Base-by-base conservation (phyloP, 2,888 invertebrate genomes). In the Oxystoma pomonae region DNA sequence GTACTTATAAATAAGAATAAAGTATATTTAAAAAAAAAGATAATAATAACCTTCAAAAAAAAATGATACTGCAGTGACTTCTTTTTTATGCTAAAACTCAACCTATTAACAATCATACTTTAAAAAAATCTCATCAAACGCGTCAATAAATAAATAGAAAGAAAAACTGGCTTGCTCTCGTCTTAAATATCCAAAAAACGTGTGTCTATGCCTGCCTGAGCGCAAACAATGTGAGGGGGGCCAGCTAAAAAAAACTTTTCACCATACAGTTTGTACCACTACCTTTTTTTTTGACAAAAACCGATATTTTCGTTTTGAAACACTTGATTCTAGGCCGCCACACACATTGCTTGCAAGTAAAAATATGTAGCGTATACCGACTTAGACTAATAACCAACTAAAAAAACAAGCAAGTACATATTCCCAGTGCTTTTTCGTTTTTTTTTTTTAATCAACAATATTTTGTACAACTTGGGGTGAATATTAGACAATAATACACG, bases 201-300 rank as follows among this genome's bases (percentile, higher is more conserved):
- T n/a, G n/a, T n/a, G n/a, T n/a, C n/a, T n/a, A n/a, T n/a, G n/a
- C 35, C 53, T 74, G 77, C 79, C 83, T 82, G 87, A 89, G 90
- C 90, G 90, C 90, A 90, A 90, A 90, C 90, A 90, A 90, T 90
- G 90, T 90, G 90, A 88, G 85, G 89, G 89, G 89, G 88, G 89
- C 90, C 88, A 88, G 87, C 86, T 75, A 76, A 77, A 55, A 53
- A 78, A 66, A 65, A 69, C 62, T 60, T 63, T 59, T 64, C 72
- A 73, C 74, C 74, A 74, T 73, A 74, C 74, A 74, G 72, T 69
- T 72, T 55, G 9, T 16, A 57, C 20, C 20, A 20, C 19, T 18
- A 18, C 53, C 17, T 17, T 53, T 53, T 53, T 16, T 53, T 53
- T 19, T 19, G 3, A 9, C n/a, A 53, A 53, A 53, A 9, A 9